phyloP scores from a whole-genome alignment of 2,797 vertebrate genomes.

The Manis pentadactyla region DNA sequence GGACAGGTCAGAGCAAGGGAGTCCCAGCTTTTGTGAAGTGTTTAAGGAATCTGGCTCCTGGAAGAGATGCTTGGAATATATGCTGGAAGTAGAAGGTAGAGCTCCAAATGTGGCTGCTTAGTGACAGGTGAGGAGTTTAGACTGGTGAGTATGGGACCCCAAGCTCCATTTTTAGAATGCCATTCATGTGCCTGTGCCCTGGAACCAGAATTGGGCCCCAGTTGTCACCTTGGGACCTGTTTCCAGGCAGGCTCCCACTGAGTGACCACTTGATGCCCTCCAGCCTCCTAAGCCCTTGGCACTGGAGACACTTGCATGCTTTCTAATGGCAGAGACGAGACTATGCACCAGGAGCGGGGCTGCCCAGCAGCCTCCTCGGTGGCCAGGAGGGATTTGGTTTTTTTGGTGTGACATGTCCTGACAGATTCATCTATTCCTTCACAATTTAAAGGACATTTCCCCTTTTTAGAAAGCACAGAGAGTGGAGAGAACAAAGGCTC shows the following conservation, averaged over 20 bases:
- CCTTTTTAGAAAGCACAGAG: neutral
- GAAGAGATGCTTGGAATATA: neutral
- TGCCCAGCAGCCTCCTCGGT: neutral
- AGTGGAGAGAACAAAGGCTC: neutral
- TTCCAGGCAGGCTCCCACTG: neutral
- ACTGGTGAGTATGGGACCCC: neutral
- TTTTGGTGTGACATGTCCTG: neutral
- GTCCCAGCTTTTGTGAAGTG: neutral
- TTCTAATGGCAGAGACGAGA: neutral
- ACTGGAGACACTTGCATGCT: neutral
- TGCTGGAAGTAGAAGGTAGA: neutral
- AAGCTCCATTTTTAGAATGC: neutral
- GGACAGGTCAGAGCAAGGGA: neutral
- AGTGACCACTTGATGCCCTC: neutral
- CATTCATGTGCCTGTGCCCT: neutral
- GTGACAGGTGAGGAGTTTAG: neutral
- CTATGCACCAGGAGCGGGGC: neutral
- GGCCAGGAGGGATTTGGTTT: neutral
- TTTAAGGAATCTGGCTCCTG: neutral
- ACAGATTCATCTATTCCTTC: neutral
- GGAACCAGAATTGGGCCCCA: neutral
- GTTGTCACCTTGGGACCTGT: neutral
- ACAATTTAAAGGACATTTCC: neutral
- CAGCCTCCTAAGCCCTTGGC: neutral
- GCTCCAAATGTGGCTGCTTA: neutral